A percentile compares a stretch with the other conserved stretches of the same genome.
Conservation (phyloP, 2,797 vertebrate genomes). For the Enteromius unitaeniatus region DNA sequence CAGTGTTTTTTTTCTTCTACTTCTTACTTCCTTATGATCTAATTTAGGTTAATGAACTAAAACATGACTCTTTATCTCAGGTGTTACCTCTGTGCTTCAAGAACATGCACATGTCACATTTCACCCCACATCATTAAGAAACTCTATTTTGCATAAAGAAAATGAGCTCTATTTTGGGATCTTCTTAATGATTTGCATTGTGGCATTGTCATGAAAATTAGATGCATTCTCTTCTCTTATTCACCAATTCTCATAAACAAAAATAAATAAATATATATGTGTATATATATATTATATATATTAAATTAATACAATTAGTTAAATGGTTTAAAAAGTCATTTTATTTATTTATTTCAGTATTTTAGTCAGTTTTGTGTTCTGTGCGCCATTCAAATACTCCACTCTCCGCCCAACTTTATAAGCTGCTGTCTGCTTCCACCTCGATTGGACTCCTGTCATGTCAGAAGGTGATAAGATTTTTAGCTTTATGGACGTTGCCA, state of each 20-base stretch:
- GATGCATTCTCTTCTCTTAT: background rate
- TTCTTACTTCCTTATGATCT: constrained; percentile 8
- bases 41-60: constrained; percentile 3
- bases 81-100: background rate
- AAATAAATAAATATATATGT: background rate
- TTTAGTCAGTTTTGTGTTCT: too few relatives aligned
- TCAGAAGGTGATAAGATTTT: too few relatives aligned
- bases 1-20: constrained; percentile 1
- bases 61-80: background rate
- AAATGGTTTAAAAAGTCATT: too few relatives aligned
- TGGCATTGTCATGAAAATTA: background rate
- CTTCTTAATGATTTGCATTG: background rate
- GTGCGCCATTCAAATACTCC: too few relatives aligned
- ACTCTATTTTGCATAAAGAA: background rate
- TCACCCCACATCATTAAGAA: background rate
- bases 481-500: too few relatives aligned
- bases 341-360: too few relatives aligned
- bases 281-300: too few relatives aligned
- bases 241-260: background rate
- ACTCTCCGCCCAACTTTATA: too few relatives aligned
- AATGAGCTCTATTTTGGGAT: background rate
- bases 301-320: too few relatives aligned
- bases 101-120: background rate
- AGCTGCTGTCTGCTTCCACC: too few relatives aligned
- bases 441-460: too few relatives aligned